A percentile compares a stretch with the other conserved stretches of the same genome.
These are phyloP conservation scores for Atopsyche davidsoni DNA, from an alignment of 1,140 invertebrate genomes.

Conservation along the genomic window DNA sequence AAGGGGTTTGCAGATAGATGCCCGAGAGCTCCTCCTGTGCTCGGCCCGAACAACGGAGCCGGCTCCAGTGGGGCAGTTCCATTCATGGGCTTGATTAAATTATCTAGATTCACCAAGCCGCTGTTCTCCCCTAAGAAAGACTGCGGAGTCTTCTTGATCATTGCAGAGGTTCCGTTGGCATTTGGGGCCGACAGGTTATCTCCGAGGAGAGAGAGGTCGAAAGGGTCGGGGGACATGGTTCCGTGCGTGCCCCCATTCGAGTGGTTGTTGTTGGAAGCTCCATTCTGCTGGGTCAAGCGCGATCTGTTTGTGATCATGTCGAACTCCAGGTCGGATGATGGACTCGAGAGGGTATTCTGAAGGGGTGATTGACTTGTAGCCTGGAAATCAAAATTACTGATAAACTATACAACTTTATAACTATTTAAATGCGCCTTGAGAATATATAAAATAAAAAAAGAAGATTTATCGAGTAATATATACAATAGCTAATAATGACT, in stretches of 20 bases:
- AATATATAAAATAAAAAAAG: too few species aligned
- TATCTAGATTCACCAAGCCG: constrained; percentile 89
- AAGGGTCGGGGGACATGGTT: constrained; percentile 56
- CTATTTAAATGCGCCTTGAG: too few species aligned
- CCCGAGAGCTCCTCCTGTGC: constrained; percentile 9
- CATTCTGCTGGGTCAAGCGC: constrained; percentile 39
- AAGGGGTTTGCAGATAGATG: constrained; percentile 42
- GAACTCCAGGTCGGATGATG: constrained; percentile 72
- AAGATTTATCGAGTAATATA: too few species aligned
- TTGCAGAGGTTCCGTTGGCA: constrained; percentile 37
- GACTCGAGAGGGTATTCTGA: constrained; percentile 45
- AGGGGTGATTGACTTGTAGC: constrained; percentile 29
- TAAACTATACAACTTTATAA: too few species aligned
- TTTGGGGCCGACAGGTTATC: constrained; percentile 46
- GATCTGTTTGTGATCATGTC: constrained; percentile 70
- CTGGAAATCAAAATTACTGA: constrained; percentile 24
- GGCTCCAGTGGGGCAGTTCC: constrained; percentile 11
- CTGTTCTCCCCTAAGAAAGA: constrained; percentile 93
- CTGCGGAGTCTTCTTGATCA: constrained; percentile 79
- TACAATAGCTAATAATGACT: too few species aligned
- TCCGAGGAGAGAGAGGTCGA: constrained; percentile 60
- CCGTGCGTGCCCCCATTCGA: constrained; percentile 33
- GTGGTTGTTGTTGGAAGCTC: constrained; percentile 40
- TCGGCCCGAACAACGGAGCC: constrained; percentile 19
- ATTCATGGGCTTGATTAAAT: constrained; percentile 68